Evolutionary conservation across 2,113 vertebrate species (phyloP), one percentile per base, ranked within the genome.

Genomic region (Colistium nudipinnis): DNA sequence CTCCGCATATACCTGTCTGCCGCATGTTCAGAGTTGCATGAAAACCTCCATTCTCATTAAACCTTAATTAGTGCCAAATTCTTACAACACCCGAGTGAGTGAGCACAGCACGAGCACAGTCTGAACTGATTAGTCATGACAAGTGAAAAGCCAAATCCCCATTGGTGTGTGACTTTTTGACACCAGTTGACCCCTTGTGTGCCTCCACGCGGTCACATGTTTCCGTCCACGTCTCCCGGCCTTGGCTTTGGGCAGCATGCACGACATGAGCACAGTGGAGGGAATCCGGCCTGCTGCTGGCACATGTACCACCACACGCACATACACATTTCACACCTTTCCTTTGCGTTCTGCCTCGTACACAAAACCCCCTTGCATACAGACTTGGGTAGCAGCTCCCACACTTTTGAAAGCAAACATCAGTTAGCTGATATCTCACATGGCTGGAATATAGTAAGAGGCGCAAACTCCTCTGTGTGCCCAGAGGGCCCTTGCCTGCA

Each of bases 31-130:
- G 24, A 53, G 35, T 47, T 52, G 43, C 52, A 53, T 44, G 25
- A 22, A 27, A 62, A 17, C 27, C 22, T 72, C 60, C 19, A 3
- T 22, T 28, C 79, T 80, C 55, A 81, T 89, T 81, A 80, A 63
- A 76, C 55, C 76, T 77, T 78, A 81, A 88, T 89, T 84, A 84
- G 28, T 82, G 84, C 78, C 78, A 84, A 78, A 80, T 30, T 53
- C 71, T 60, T 70, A 53, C 39, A 77, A 62, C 71, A 62, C 60
- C 61, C 75, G 57, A 78, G 67, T 83, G 78, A 78, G 62, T 66
- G 86, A 71, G 79, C 84, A 80, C 87, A 62, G 70, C 77, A 68
- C 51, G 81, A 76, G 45, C 10, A 30, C 43, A 62, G 57, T 10
- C 43, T 73, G 62, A 68, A 64, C 66, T 59, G 47, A 86, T 86